A percentile compares a stretch with the other conserved stretches of the same genome.
Conservation (phyloP, 2,888 invertebrate species). For the Nymphalis polychloros region DNA sequence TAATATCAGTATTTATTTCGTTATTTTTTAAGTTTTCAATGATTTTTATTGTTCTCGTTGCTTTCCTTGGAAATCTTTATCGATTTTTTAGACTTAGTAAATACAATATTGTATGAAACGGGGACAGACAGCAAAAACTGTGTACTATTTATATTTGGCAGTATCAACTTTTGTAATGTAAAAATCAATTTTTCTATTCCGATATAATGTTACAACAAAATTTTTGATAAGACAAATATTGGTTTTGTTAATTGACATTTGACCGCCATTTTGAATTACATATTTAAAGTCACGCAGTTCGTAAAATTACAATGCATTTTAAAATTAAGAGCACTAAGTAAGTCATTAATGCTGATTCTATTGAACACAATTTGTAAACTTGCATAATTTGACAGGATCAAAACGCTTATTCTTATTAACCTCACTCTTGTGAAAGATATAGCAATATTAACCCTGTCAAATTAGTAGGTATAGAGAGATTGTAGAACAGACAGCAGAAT, state of each 20-base stretch:
- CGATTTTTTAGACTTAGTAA: conserved; percentile 69
- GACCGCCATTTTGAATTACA: conserved; percentile 1
- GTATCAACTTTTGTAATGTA: conserved; percentile 67
- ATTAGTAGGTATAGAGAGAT: too few species aligned
- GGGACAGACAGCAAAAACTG: conserved; percentile 48
- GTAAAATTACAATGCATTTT: not conserved
- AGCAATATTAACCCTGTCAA: too few species aligned
- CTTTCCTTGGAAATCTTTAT: conserved; percentile 79
- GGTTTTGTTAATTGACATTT: not conserved
- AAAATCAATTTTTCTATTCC: conserved; percentile 71
- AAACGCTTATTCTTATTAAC: too few species aligned
- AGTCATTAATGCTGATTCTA: not conserved
- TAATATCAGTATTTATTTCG: conserved; percentile 77
- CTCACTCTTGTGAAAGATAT: too few species aligned
- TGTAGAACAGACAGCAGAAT: not conserved
- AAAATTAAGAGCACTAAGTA: conserved; percentile 3
- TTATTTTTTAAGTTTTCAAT: conserved; percentile 80
- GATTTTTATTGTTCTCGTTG: conserved; percentile 80
- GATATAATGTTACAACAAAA: conserved; percentile 38
- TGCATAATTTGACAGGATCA: not conserved
- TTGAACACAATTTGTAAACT: not conserved
- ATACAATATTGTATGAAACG: conserved; percentile 60
- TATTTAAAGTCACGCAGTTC: not conserved
- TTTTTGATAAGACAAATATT: not conserved
- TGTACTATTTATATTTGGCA: conserved; percentile 35